These are phyloP conservation scores for Ptychoptera contaminata DNA, from an alignment of 2,888 invertebrate species.

Conservation along the genomic window DNA sequence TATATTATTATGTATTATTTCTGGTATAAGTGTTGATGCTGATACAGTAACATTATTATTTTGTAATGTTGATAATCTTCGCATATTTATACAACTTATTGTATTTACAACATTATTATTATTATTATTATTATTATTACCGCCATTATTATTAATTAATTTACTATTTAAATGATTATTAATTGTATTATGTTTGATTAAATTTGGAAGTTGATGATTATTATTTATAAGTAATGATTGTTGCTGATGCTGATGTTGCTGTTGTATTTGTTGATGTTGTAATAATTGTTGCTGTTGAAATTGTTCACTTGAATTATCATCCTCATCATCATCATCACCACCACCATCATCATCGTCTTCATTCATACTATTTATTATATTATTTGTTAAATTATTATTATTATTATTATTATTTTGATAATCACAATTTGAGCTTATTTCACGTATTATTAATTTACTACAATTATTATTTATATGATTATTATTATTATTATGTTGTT, in stretches of 20 bases:
- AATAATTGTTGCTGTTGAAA: too few species aligned
- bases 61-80: too few species aligned
- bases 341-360: slow-evolving; percentile 7
- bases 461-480: slow-evolving; percentile 7
- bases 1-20: too few species aligned
- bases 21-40: too few species aligned
- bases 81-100: too few species aligned
- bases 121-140: too few species aligned
- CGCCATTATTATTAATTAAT: too few species aligned
- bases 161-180: too few species aligned
- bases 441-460: slow-evolving; percentile 7
- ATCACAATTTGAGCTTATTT: slow-evolving; percentile 8
- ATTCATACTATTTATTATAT: neutral
- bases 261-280: slow-evolving; percentile 3
- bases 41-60: too few species aligned
- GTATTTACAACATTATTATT: too few species aligned
- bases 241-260: slow-evolving; percentile 12
- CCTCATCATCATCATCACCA: slow-evolving; percentile 10
- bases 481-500: slow-evolving; percentile 9
- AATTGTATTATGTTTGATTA: too few species aligned
- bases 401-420: neutral
- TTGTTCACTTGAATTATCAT: slow-evolving; percentile 9
- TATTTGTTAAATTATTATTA: neutral
- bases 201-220: too few species aligned
- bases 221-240: slow-evolving; percentile 10